Evolutionary conservation across 2,888 invertebrate genomes (phyloP), one percentile per base, ranked within the genome.

Genomic region (Autographa pulchrina): DNA sequence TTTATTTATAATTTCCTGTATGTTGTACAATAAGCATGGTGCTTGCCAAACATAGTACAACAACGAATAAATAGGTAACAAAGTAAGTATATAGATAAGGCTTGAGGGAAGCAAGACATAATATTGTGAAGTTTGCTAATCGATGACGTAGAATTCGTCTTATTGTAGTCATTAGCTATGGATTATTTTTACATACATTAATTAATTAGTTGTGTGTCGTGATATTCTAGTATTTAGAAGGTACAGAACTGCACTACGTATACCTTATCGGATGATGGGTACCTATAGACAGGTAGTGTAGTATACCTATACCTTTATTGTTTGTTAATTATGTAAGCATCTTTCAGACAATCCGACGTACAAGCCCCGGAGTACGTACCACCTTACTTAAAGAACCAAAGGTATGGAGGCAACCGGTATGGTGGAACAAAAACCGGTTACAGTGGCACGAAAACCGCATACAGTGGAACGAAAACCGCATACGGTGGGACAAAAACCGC

Each of bases 341-440:
- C 72, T 87, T 85, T 1, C 85, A 95, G 95, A 4, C 94, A 94
- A 92, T 91, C 94, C 1, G 95, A 95, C 72, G 94, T 94, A 0
- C 87, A 92, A 78, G 94, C 95, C 0, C 94, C 95, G 0, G 81
- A 88, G 0, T 95, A 96, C 80, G 81, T 90, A 14, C 95, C 95
- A 0, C 48, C 92, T 0, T 92, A 94, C 74, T 72, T 91, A 63
- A 92, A 84, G 70, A 90, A 89, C 74, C 82, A 81, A 59, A 82
- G 84, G 14, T 87, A 77, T 65, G 65, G 83, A 1, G 87, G 86
- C 63, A 82, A 20, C 54, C 20, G 82, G 25, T 76, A 89, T 56
- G 7, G 75, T 0, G 90, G 89, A 5, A 88, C 88, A 0, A 90
- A 91, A 74, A 85, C 85, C 0, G 79, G 74, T 0, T 85, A 87